Conservation (phyloP, 2,888 invertebrate species). For the Acholoe squamosa region DNA sequence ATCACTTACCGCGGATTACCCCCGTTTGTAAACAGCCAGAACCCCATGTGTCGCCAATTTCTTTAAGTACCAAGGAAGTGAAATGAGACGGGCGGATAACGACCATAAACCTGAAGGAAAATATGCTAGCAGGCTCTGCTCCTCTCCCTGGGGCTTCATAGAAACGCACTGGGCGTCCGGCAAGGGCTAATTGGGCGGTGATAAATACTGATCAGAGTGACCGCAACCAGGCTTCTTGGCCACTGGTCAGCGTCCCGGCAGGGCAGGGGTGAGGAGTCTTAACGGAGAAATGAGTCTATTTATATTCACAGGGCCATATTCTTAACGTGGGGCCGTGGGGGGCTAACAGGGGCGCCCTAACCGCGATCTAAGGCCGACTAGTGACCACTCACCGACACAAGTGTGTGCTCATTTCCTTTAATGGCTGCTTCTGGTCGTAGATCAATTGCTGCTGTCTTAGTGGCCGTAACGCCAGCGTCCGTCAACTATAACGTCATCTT, state of each 20-base stretch:
- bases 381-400: conserved; percentile 38
- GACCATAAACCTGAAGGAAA: conserved; percentile 42
- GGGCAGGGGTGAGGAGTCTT: conserved; percentile 40
- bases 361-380: conserved; percentile 44
- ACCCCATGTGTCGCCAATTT: conserved; percentile 47
- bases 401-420: conserved; percentile 57
- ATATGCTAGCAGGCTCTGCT: neutral
- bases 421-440: conserved; percentile 5
- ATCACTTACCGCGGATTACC: neutral
- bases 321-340: conserved; percentile 42
- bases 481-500: neutral
- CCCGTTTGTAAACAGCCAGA: neutral
- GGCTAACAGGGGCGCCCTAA: neutral
- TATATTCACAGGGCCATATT: conserved; percentile 50
- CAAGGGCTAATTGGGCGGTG: conserved; percentile 19
- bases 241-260: neutral
- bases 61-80: conserved; percentile 51
- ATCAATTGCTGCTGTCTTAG: conserved; percentile 49
- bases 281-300: conserved; percentile 59
- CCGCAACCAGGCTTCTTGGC: conserved; percentile 3
- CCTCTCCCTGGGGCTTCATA: conserved; percentile 43
- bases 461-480: neutral
- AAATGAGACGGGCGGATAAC: neutral
- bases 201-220: conserved; percentile 47
- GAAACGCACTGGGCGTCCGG: conserved; percentile 12